Evolutionary conservation across 2,113 vertebrate genomes (phyloP), one percentile per base, ranked within the genome.

Genomic region (Pangasianodon gigas): DNA sequence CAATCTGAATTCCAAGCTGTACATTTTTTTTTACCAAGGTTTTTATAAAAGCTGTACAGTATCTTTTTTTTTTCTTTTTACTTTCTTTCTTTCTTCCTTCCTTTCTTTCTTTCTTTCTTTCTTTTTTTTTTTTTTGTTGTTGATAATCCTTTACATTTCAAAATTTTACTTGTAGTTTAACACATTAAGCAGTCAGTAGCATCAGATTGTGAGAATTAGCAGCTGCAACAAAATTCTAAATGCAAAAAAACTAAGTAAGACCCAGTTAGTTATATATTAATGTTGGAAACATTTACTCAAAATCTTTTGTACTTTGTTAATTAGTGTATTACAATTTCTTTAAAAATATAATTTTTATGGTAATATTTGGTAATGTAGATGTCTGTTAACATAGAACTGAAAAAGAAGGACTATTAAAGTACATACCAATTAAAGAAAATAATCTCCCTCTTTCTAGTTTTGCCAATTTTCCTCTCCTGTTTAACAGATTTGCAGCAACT

Each of bases 261-360:
- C 8, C 32, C n/a, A 74, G 16, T 37, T 67, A 67, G 19, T 60
- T 60, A 24, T 13, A n/a, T 67, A 67, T 9, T n/a, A 67, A 41
- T 74, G 29, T 69, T 69, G 65, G 29, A 32, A 69, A 69, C 4
- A 24, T 62, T 26, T 62, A 3, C 3, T 29, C 24, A 26, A 29
- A 65, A 65, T 74, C 2, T 3, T 19, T 41, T 41, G 10, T 7
- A 74, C 69, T 41, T 41, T 41, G 32, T 41, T 74, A 19, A 41
- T 80, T 82, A 79, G 80, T 74, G 85, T 89, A 91, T 87, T 88
- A 90, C 46, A 88, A 67, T 91, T 60, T 89, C 82, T 89, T 85
- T 62, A 77, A 88, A 37, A 67, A n/a, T n/a, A 3, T 13, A 11
- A 67, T 67, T 4, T 13, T n/a, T 11, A 67, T 65, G 24, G 9